Percentiles rank a stretch among this genome's conserved stretches.
Evolutionary conservation across 2,888 invertebrate genomes (phyloP).

Genomic region (Neoscelio sp.): DNA sequence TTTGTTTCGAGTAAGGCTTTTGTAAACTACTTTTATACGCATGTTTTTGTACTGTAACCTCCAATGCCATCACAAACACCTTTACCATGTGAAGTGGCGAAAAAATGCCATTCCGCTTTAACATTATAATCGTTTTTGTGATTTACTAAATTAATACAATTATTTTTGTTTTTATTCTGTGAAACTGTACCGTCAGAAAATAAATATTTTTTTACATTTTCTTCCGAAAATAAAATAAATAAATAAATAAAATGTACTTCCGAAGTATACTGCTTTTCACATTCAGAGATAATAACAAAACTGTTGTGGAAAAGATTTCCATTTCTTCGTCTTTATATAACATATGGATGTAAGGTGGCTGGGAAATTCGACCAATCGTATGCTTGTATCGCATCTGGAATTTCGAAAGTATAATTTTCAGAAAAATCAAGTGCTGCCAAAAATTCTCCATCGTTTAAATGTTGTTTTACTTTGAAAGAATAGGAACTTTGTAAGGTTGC

Average conservation of each 20-base stretch:
- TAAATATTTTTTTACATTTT: conserved; percentile 30
- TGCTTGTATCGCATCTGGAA: too few relatives aligned
- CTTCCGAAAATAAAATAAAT: not conserved
- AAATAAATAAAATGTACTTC: conserved; percentile 13
- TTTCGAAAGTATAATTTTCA: too few relatives aligned
- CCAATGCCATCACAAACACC: conserved; percentile 30
- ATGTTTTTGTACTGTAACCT: conserved; percentile 25
- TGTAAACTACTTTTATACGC: conserved; percentile 22
- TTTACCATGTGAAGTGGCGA: conserved; percentile 42
- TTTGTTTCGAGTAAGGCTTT: too few relatives aligned
- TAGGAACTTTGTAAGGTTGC: too few relatives aligned
- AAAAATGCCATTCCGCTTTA: conserved; percentile 33
- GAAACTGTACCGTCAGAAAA: conserved; percentile 3
- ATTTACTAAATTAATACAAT: conserved; percentile 21
- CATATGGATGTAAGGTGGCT: too few relatives aligned
- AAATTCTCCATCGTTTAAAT: too few relatives aligned
- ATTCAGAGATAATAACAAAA: conserved; percentile 20
- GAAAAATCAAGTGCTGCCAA: too few relatives aligned
- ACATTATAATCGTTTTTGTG: conserved; percentile 21
- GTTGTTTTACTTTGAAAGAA: too few relatives aligned
- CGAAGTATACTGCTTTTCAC: conserved; percentile 4
- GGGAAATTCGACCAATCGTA: too few relatives aligned
- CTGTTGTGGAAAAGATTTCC: not conserved
- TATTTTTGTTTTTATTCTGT: conserved; percentile 24
- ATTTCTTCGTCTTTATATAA: not conserved